Conservation (phyloP, 1,140 invertebrate species). For the Trachymyrmex cornetzi region DNA sequence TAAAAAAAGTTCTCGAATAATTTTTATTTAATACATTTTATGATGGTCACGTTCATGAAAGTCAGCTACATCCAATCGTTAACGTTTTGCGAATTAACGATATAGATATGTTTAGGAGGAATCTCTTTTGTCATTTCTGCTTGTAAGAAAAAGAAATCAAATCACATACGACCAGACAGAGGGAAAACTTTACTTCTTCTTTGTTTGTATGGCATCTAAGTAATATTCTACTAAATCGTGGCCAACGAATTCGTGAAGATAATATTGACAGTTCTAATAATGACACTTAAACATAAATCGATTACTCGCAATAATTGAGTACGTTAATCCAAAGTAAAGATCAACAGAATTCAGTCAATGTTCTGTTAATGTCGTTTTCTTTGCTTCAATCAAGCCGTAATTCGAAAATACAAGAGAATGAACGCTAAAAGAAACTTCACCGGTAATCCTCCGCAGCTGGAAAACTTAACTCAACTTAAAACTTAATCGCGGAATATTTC, state of each 20-base stretch:
- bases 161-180: not conserved
- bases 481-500: not conserved
- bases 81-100: not conserved
- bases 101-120: conserved; percentile 14
- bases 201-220: not conserved
- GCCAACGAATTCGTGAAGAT: conserved; percentile 19
- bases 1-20: not conserved
- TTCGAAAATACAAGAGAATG: conserved; percentile 11
- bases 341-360: conserved; percentile 14
- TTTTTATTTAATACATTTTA: not conserved
- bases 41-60: not conserved
- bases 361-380: not conserved
- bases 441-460: not conserved
- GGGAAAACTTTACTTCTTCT: conserved; percentile 24
- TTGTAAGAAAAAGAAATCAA: conserved; percentile 28
- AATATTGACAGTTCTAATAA: conserved; percentile 14
- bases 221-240: conserved; percentile 34
- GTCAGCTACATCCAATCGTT: not conserved
- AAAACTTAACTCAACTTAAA: not conserved
- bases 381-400: not conserved
- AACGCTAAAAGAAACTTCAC: conserved; percentile 11
- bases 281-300: conserved; percentile 25
- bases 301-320: conserved; percentile 32
- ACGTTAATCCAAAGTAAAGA: conserved; percentile 17
- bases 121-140: not conserved